These are phyloP conservation scores for Tachuris rubrigastra DNA, from an alignment of 2,113 vertebrate species.

Conservation along the genomic window DNA sequence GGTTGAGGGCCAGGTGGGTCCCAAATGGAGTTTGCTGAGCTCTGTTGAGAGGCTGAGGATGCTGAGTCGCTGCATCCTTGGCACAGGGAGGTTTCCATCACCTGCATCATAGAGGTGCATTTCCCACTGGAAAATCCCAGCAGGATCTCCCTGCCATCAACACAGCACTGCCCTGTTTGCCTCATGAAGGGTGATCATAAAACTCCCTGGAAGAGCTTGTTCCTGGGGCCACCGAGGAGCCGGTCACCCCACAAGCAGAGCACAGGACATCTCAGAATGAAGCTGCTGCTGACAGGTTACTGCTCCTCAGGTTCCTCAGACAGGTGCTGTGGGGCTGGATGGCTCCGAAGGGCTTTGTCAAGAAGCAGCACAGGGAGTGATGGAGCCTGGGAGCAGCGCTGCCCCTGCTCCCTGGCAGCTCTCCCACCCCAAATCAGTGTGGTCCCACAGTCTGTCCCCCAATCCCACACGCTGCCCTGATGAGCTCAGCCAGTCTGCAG, in stretches of 20 bases:
- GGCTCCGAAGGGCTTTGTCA: background rate
- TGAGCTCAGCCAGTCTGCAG: background rate
- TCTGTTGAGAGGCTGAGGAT: background rate
- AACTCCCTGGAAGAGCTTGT: background rate
- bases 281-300: background rate
- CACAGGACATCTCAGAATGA: background rate
- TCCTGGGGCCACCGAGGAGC: accelerated
- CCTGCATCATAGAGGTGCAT: background rate
- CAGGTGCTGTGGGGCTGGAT: background rate
- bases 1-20: background rate
- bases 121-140: background rate
- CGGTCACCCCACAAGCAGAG: background rate
- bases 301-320: background rate
- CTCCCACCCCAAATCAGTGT: background rate
- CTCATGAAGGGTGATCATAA: background rate
- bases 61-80: background rate
- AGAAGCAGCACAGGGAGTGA: accelerated
- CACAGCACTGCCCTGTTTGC: background rate
- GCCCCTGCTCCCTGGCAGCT: background rate
- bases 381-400: background rate
- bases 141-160: background rate
- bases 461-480: accelerated
- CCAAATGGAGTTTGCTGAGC: background rate
- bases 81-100: background rate
- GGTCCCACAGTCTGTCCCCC: background rate